phyloP scores from a whole-genome alignment of 2,888 invertebrate species.

The Chrysolina oricalcia region DNA sequence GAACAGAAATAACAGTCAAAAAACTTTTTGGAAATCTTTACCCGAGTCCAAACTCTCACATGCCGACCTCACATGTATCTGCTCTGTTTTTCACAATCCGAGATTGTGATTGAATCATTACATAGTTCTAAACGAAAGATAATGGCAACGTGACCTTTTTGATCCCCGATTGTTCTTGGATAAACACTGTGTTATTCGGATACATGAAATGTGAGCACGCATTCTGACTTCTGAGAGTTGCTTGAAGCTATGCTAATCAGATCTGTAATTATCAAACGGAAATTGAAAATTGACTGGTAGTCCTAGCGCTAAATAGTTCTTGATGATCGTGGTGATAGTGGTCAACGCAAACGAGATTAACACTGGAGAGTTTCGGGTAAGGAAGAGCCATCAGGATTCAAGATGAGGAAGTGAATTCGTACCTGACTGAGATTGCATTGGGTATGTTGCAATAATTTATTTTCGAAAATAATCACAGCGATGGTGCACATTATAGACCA shows the following conservation, averaged over 20 bases:
- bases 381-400: slow-evolving; percentile 31
- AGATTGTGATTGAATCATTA: slow-evolving; percentile 51
- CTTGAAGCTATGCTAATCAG: slow-evolving; percentile 58
- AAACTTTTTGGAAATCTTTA: slow-evolving; percentile 13
- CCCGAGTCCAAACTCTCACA: slow-evolving; percentile 34
- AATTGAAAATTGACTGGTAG: slow-evolving; percentile 63
- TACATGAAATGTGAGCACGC: slow-evolving; percentile 41
- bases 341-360: slow-evolving; percentile 34
- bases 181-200: slow-evolving; percentile 52
- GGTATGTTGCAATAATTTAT: slow-evolving; percentile 10
- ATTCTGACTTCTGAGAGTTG: slow-evolving; percentile 43
- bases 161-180: slow-evolving; percentile 56
- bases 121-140: slow-evolving; percentile 50
- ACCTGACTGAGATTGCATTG: background rate
- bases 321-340: slow-evolving; percentile 45
- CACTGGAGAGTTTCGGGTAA: slow-evolving; percentile 35
- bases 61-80: slow-evolving; percentile 50
- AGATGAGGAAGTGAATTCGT: slow-evolving; percentile 25
- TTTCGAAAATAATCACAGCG: background rate
- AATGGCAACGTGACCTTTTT: slow-evolving; percentile 54
- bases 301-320: slow-evolving; percentile 43
- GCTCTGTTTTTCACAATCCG: slow-evolving; percentile 49
- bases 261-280: slow-evolving; percentile 67
- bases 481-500: background rate
- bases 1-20: slow-evolving; percentile 3